Evolutionary conservation across 2,888 invertebrate species (phyloP).

Genomic region (Rhopalosiphum nymphaeae): DNA sequence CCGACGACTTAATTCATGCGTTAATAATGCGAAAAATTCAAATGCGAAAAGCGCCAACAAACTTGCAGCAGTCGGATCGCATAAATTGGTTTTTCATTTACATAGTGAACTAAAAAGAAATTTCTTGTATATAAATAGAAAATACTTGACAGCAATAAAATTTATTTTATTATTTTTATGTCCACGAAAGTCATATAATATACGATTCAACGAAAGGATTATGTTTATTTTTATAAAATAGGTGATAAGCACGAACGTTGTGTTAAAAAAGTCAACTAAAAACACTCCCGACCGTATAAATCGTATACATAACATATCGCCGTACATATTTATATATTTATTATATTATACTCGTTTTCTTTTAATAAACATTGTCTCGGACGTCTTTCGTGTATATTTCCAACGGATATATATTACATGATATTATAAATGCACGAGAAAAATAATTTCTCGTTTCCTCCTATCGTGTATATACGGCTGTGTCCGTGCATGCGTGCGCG

Average conservation of each 20-base stretch:
- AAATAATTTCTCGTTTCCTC: neutral
- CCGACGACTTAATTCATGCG: neutral
- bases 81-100: neutral
- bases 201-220: neutral
- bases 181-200: neutral
- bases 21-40: neutral
- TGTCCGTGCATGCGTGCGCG: neutral
- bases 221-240: neutral
- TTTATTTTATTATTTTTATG: neutral
- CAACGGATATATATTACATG: neutral
- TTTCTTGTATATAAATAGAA: neutral
- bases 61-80: neutral
- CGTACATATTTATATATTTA: neutral
- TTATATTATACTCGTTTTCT: neutral
- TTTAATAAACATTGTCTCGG: neutral
- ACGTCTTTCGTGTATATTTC: conserved; percentile 1
- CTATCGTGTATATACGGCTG: neutral
- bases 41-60: neutral
- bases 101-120: neutral
- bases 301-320: neutral
- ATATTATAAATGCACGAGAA: neutral
- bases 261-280: neutral
- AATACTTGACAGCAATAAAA: neutral
- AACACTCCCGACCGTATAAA: neutral
- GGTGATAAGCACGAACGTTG: neutral